These are phyloP conservation scores for Crotalus tigris DNA, from an alignment of 2,113 vertebrate species.

Conservation along the genomic window DNA sequence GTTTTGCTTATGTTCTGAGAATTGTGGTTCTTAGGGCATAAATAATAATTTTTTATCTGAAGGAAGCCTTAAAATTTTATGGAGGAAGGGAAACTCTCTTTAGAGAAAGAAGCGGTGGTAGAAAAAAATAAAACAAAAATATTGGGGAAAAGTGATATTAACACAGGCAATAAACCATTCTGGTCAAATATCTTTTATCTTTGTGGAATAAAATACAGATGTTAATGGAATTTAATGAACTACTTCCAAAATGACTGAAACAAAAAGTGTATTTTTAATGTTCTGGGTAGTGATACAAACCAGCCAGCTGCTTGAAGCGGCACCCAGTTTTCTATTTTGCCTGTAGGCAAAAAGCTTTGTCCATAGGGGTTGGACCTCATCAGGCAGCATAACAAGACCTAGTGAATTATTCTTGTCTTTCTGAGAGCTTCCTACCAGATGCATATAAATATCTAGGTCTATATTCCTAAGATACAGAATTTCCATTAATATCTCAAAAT, in stretches of 20 bases:
- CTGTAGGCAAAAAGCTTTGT: not conserved
- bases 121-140: not conserved
- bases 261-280: accelerated
- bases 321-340: not conserved
- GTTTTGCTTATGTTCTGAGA: not conserved
- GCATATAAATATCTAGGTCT: constrained; percentile 1
- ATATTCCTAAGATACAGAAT: not conserved
- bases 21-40: not conserved
- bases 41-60: not conserved
- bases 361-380: not conserved
- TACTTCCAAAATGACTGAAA: accelerated
- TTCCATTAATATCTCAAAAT: not conserved
- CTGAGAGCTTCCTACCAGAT: not conserved
- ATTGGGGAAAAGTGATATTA: not conserved
- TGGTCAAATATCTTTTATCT: accelerated
- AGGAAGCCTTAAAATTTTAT: not conserved
- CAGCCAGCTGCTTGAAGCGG: not conserved
- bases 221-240: not conserved
- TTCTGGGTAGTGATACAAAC: not conserved
- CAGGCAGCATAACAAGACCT: not conserved
- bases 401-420: not conserved
- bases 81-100: not conserved
- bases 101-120: not conserved
- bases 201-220: too few relatives aligned
- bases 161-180: accelerated